Conservation (phyloP, 2,113 vertebrate genomes). For the Lasiurus borealis region DNA sequence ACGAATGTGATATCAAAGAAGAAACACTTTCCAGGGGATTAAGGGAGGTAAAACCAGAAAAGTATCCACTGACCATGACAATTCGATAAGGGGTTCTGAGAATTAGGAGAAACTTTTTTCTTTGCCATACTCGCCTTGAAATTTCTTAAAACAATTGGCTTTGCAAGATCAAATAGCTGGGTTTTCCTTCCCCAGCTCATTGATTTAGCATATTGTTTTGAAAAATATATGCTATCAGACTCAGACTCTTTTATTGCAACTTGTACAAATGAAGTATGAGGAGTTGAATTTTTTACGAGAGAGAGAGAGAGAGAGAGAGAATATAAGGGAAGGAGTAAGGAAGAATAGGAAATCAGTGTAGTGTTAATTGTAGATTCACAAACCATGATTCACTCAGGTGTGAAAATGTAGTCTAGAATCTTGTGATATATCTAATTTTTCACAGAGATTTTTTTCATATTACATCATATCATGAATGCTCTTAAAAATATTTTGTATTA, state of each 20-base stretch:
- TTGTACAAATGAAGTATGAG: neutral
- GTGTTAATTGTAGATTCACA: neutral
- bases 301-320: slow-evolving; percentile 17
- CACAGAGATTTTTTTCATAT: neutral
- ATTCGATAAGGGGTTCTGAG: neutral
- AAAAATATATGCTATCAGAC: neutral
- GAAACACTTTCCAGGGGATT: neutral
- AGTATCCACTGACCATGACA: neutral
- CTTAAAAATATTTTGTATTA: neutral
- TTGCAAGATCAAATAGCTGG: neutral
- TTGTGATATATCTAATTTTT: neutral
- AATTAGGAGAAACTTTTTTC: neutral
- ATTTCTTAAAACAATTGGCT: neutral
- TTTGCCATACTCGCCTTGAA: neutral
- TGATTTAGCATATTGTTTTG: neutral
- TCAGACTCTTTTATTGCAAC: neutral
- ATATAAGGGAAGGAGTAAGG: neutral
- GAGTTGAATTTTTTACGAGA: neutral
- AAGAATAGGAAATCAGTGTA: neutral
- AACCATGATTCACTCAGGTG: neutral
- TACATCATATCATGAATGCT: neutral
- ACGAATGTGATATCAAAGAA: neutral
- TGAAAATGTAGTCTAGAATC: neutral
- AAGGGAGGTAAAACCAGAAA: neutral
- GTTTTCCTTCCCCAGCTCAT: neutral